phyloP scores from a whole-genome alignment of 2,888 invertebrate genomes.

The Chymomyza amoena region DNA sequence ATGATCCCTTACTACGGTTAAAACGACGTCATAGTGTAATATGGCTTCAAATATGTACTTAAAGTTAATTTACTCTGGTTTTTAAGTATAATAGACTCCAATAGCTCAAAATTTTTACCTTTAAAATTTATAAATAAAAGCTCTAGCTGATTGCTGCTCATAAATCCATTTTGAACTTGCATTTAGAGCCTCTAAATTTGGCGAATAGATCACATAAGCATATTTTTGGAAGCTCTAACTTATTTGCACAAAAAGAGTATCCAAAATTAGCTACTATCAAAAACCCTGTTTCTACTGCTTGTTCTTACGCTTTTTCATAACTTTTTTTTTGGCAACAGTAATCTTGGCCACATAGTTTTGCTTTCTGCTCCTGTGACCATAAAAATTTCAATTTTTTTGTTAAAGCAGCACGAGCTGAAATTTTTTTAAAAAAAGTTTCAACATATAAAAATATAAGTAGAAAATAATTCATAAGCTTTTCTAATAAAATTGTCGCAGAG shows the following conservation, averaged over 20 bases:
- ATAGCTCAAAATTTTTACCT: too few relatives aligned
- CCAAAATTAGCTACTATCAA: background rate
- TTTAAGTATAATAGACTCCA: too few relatives aligned
- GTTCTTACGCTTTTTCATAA: background rate
- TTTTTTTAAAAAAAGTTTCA: background rate
- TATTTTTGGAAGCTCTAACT: too few relatives aligned
- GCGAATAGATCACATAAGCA: too few relatives aligned
- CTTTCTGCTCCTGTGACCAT: background rate
- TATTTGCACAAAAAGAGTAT: background rate
- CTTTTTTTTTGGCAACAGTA: conserved; percentile 44
- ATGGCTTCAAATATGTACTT: too few relatives aligned
- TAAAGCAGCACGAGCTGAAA: background rate
- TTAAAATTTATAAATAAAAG: too few relatives aligned
- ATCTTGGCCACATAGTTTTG: conserved; percentile 58
- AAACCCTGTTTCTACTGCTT: background rate
- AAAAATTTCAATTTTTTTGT: conserved; percentile 2
- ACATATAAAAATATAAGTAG: conserved; percentile 20
- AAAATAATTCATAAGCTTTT: conserved; percentile 65
- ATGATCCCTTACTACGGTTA: too few relatives aligned
- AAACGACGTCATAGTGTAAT: too few relatives aligned
- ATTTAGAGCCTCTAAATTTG: too few relatives aligned
- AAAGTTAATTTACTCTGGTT: too few relatives aligned
- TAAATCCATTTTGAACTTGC: too few relatives aligned
- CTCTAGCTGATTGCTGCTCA: too few relatives aligned
- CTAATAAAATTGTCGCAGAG: conserved; percentile 63